Evolutionary conservation across 2,797 vertebrate species (phyloP).

Genomic region (Sciaenops ocellatus): DNA sequence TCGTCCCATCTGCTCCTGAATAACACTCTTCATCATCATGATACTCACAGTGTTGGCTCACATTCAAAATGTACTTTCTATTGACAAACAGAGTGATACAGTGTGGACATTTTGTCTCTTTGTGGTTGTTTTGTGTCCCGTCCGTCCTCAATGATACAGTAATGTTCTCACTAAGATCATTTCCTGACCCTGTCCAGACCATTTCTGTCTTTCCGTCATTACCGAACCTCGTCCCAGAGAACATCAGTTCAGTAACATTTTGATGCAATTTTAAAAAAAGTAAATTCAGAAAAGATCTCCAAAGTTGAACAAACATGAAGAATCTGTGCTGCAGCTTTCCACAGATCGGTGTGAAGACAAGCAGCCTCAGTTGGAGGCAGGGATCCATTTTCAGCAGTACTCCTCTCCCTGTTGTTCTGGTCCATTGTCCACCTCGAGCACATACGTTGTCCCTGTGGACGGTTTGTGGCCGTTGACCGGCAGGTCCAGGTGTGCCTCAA

Average conservation of each 20-base stretch:
- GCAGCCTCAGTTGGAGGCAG: neutral
- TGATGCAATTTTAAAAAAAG: neutral
- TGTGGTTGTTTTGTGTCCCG: neutral
- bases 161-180: too few relatives aligned
- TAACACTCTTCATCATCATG: neutral
- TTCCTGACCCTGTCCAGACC: too few relatives aligned
- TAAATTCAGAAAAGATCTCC: neutral
- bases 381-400: conserved; percentile 62
- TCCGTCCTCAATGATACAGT: too few relatives aligned
- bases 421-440: conserved; percentile 67
- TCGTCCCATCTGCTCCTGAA: conserved; percentile 40
- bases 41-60: neutral
- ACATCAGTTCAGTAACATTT: too few relatives aligned
- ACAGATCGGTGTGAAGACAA: conserved; percentile 23
- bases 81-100: neutral
- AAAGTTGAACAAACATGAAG: neutral
- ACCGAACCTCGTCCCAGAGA: too few relatives aligned
- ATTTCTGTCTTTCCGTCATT: too few relatives aligned
- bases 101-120: neutral
- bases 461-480: conserved; percentile 78
- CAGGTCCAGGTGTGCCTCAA: conserved; percentile 68
- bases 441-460: conserved; percentile 66
- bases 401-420: conserved; percentile 75
- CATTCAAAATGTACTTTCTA: neutral
- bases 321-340: neutral